Evolutionary conservation across 2,797 vertebrate species (phyloP).

Genomic region (Australoheros facetus): DNA sequence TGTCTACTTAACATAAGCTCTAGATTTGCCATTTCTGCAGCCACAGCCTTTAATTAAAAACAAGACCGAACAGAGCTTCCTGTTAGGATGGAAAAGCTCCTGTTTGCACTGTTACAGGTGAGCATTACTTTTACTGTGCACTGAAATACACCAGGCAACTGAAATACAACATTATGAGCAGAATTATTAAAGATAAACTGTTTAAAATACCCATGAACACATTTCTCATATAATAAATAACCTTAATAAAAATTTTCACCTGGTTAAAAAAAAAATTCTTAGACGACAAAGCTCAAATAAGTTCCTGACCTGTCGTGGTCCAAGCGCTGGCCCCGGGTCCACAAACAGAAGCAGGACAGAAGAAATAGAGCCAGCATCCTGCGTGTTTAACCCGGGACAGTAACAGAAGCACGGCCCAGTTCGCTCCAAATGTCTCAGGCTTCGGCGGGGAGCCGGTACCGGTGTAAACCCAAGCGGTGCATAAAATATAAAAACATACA

Average conservation of each 20-base stretch:
- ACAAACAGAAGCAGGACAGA: slow-evolving; percentile 28
- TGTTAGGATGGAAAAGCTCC: background rate
- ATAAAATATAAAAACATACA: background rate
- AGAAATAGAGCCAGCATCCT: slow-evolving; percentile 49
- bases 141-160: background rate
- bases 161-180: background rate
- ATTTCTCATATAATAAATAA: too few relatives aligned
- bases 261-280: background rate
- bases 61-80: background rate
- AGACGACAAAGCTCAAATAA: too few relatives aligned
- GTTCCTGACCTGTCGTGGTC: slow-evolving; percentile 39
- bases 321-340: slow-evolving; percentile 3
- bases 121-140: background rate
- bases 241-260: background rate
- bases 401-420: background rate
- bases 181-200: background rate
- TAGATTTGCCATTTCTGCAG: background rate
- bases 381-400: background rate
- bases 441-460: background rate
- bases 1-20: too few relatives aligned
- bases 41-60: background rate
- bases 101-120: background rate
- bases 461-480: background rate
- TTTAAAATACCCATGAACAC: background rate
- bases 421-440: background rate